Conservation (phyloP, 1,140 invertebrate genomes). For the Hyles vespertilio region DNA sequence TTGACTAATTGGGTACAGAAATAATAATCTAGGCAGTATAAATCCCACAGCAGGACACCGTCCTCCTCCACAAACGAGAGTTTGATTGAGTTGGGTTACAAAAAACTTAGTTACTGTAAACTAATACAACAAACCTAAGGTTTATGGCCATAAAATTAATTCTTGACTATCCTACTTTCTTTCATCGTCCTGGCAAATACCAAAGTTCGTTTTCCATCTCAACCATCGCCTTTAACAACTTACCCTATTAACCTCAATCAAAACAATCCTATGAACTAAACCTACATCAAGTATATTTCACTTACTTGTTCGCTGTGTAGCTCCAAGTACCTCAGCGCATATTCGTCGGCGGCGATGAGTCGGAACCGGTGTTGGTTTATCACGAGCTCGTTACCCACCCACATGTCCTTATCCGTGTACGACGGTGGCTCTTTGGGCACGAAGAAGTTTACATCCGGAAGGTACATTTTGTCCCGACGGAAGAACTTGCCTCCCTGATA, state of each 20-base stretch:
- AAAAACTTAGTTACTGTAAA: too few relatives aligned
- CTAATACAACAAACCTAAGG: too few relatives aligned
- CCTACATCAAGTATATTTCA: background rate
- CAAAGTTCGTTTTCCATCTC: too few relatives aligned
- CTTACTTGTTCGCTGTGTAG: slow-evolving; percentile 82
- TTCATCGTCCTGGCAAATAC: too few relatives aligned
- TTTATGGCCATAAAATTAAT: too few relatives aligned
- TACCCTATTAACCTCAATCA: too few relatives aligned
- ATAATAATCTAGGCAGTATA: too few relatives aligned
- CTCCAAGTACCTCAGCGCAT: slow-evolving; percentile 92
- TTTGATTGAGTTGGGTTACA: too few relatives aligned
- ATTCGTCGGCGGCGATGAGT: slow-evolving; percentile 89
- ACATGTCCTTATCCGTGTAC: slow-evolving; percentile 87
- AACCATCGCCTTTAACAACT: too few relatives aligned
- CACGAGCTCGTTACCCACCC: slow-evolving; percentile 84
- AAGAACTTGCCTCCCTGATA: slow-evolving; percentile 81
- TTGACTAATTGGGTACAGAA: too few relatives aligned
- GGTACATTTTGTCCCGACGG: slow-evolving; percentile 80
- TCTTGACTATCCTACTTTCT: too few relatives aligned
- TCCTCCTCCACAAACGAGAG: too few relatives aligned
- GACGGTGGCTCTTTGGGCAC: slow-evolving; percentile 81
- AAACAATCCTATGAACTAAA: background rate
- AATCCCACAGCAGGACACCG: background rate
- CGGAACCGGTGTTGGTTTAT: slow-evolving; percentile 87
- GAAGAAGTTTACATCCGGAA: slow-evolving; percentile 84